A percentile compares a stretch with the other conserved stretches of the same genome.
These are phyloP conservation scores for Maniola jurtina DNA, from an alignment of 1,140 invertebrate species.

Conservation along the genomic window DNA sequence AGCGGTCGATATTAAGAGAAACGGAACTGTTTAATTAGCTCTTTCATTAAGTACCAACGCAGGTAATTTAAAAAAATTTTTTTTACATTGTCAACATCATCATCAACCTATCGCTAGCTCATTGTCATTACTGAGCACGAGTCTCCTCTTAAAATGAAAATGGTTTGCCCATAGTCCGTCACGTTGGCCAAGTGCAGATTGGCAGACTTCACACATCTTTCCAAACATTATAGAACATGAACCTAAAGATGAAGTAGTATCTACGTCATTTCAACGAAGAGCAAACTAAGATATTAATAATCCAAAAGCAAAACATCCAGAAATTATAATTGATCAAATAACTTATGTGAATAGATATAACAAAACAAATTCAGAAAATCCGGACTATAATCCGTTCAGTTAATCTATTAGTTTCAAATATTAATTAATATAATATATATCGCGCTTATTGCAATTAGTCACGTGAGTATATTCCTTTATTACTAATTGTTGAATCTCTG, in stretches of 20 bases:
- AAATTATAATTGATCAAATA: not conserved
- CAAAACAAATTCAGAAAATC: not conserved
- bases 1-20: conserved; percentile 61
- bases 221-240: not conserved
- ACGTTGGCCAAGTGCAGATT: no score
- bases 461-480: no score
- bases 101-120: no score
- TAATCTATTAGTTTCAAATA: no score
- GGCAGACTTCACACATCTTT: no score
- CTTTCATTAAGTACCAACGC: conserved; percentile 38
- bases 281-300: not conserved
- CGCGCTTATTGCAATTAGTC: no score
- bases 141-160: no score
- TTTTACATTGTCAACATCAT: not conserved
- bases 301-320: not conserved
- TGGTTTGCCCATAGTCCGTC: no score
- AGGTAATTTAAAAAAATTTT: conserved; percentile 28
- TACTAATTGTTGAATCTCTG: no score
- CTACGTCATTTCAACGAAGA: not conserved
- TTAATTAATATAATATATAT: no score
- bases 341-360: not conserved
- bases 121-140: no score
- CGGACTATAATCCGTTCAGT: not conserved
- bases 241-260: not conserved
- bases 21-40: conserved; percentile 51